Evolutionary conservation across 2,888 invertebrate genomes (phyloP).

Genomic region (Elgonia sp.): DNA sequence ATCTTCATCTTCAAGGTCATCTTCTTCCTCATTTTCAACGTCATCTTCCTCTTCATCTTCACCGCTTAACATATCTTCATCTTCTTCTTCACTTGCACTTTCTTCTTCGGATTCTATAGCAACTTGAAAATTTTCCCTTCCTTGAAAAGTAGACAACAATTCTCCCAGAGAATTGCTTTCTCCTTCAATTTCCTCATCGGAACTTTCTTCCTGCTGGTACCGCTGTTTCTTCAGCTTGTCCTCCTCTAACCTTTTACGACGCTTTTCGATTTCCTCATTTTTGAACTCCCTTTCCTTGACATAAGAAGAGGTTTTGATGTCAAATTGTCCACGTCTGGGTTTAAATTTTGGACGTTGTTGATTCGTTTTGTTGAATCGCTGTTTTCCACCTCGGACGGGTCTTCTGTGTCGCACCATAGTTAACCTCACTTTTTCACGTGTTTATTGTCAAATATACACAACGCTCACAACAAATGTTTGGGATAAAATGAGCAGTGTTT

Average conservation of each 20-base stretch:
- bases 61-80: constrained; percentile 71
- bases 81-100: constrained; percentile 59
- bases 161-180: constrained; percentile 87
- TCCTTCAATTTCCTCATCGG: constrained; percentile 87
- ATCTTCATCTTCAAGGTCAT: constrained; percentile 67
- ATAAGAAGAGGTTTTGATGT: constrained; percentile 82
- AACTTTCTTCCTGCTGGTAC: constrained; percentile 85
- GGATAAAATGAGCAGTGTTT: no score
- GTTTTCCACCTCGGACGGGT: constrained; percentile 82
- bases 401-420: constrained; percentile 82
- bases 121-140: constrained; percentile 81
- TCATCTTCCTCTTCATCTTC: constrained; percentile 70
- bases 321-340: constrained; percentile 83
- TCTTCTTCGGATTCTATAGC: constrained; percentile 84
- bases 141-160: constrained; percentile 87
- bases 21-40: no score
- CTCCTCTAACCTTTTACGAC: constrained; percentile 86
- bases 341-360: constrained; percentile 68
- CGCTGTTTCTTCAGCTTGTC: constrained; percentile 87
- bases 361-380: constrained; percentile 73
- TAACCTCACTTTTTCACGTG: constrained; percentile 28
- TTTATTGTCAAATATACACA: no score
- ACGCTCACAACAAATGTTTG: no score
- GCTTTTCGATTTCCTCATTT: constrained; percentile 84
- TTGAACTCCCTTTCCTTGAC: constrained; percentile 84